A percentile compares a stretch with the other conserved stretches of the same genome.
Conservation (phyloP, 2,113 vertebrate genomes). For the Spermophilus dauricus region DNA sequence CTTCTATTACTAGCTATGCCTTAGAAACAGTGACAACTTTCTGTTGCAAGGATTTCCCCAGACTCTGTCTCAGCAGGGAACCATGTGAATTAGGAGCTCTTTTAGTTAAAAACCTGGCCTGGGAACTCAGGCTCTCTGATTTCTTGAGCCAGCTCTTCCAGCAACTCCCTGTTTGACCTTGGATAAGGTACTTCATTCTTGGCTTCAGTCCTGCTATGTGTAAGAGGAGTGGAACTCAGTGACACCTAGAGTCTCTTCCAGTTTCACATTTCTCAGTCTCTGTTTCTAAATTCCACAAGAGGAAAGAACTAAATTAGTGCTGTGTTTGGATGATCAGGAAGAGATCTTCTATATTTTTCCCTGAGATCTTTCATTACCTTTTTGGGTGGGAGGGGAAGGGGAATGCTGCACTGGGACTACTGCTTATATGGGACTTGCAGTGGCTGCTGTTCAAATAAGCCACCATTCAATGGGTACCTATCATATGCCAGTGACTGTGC, state of each 20-base stretch:
- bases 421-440: background rate
- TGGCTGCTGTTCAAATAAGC: conserved; percentile 11
- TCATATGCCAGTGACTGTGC: background rate
- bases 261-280: background rate
- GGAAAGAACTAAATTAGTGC: background rate
- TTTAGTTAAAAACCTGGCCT: background rate
- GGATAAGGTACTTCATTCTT: background rate
- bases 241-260: background rate
- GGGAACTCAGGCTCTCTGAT: background rate
- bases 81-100: background rate
- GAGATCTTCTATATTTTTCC: background rate
- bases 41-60: background rate
- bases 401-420: background rate
- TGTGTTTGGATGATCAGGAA: background rate
- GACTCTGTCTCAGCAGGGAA: background rate
- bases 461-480: background rate
- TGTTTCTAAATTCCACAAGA: background rate
- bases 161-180: background rate
- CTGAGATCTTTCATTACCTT: background rate
- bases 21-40: background rate
- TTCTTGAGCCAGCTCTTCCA: background rate
- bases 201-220: background rate
- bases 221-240: background rate
- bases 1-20: background rate
- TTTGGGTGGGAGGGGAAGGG: background rate